phyloP scores from a whole-genome alignment of 1,140 invertebrate species.

The Oncopodura yosiiana region DNA sequence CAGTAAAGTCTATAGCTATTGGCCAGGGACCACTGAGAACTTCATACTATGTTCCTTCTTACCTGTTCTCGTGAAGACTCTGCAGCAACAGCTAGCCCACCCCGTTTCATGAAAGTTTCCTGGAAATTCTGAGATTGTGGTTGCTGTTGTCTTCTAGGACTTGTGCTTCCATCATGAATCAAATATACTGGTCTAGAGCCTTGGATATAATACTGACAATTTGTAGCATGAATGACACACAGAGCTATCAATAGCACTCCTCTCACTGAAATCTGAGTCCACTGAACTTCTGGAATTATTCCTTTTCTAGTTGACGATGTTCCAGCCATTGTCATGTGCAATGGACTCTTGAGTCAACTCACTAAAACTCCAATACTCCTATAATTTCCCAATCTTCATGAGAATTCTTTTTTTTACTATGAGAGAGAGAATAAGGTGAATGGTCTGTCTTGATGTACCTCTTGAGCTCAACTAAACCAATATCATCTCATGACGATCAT shows the following conservation, averaged over 20 bases:
- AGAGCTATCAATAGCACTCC: not conserved
- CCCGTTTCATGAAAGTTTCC: too few species aligned
- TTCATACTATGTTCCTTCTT: not conserved
- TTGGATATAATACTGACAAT: slow-evolving; percentile 14
- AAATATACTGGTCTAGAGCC: slow-evolving; percentile 7
- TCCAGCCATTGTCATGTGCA: slow-evolving; percentile 2
- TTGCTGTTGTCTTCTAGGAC: not conserved
- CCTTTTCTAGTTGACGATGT: not conserved
- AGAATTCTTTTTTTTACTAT: slow-evolving; percentile 3
- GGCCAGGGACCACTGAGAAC: too few species aligned
- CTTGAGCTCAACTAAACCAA: too few species aligned
- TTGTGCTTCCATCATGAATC: not conserved
- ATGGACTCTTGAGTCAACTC: slow-evolving; percentile 4
- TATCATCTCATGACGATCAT: too few species aligned
- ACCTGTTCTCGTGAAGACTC: too few species aligned
- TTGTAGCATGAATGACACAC: slow-evolving; percentile 2
- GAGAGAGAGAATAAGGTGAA: too few species aligned
- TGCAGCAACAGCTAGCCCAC: too few species aligned
- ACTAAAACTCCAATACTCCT: slow-evolving; percentile 8
- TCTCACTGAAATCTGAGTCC: not conserved
- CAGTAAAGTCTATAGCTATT: too few species aligned
- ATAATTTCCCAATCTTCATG: slow-evolving; percentile 6
- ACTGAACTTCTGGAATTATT: slow-evolving; percentile 2
- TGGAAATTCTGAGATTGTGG: not conserved
- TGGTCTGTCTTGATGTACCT: too few species aligned